Percentiles rank a stretch among this genome's conserved stretches.
Evolutionary conservation across 2,888 invertebrate species (phyloP).

Genomic region (Drosophila kambysellisi): DNA sequence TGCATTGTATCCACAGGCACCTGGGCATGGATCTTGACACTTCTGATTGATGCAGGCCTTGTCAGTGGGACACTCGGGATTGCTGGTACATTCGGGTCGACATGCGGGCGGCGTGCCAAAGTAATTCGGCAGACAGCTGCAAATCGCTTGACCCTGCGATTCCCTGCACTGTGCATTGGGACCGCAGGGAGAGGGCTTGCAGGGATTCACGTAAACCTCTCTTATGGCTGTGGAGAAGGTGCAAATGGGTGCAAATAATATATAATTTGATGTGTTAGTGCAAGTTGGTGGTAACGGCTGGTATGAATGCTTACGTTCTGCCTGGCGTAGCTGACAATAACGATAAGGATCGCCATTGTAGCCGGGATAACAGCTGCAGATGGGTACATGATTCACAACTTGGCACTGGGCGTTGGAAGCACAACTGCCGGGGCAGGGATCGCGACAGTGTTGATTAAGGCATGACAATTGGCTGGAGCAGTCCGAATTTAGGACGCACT

Average conservation of each 20-base stretch:
- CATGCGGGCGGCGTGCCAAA: conserved; percentile 89
- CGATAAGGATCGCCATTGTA: conserved; percentile 90
- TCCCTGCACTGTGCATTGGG: conserved; percentile 90
- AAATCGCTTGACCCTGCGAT: conserved; percentile 87
- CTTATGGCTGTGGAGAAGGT: conserved; percentile 41
- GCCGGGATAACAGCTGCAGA: conserved; percentile 89
- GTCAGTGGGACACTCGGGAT: conserved; percentile 87
- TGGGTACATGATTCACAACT: conserved; percentile 92
- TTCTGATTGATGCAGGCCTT: conserved; percentile 88
- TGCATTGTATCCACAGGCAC: conserved; percentile 88
- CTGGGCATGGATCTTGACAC: conserved; percentile 88
- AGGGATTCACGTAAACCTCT: conserved; percentile 87
- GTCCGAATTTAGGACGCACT: conserved; percentile 90
- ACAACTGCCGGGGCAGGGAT: conserved; percentile 92
- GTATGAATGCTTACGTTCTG: conserved; percentile 81
- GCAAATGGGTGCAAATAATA: conserved; percentile 50
- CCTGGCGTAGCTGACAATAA: conserved; percentile 82
- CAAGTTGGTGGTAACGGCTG: conserved; percentile 16
- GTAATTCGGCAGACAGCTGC: conserved; percentile 87
- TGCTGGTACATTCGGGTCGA: conserved; percentile 88
- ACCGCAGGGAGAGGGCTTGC: conserved; percentile 92
- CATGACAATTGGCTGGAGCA: conserved; percentile 90
- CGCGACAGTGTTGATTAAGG: conserved; percentile 89
- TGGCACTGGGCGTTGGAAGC: conserved; percentile 91
- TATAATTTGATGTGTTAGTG: conserved; percentile 54